phyloP scores from a whole-genome alignment of 2,797 vertebrate species.

The Phylloscopus collybita region DNA sequence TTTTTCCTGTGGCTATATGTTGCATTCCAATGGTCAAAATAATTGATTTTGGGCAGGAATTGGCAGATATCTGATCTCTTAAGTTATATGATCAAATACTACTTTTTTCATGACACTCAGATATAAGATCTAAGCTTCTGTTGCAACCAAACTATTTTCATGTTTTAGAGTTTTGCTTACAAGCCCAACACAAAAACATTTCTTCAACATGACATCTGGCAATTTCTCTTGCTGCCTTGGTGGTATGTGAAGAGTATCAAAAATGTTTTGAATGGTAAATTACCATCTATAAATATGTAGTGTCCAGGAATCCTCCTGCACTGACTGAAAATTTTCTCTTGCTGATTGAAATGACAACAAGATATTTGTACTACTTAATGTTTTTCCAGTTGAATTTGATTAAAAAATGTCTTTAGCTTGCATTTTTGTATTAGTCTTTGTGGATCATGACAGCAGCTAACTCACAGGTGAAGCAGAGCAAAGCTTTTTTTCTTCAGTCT shows the following conservation, averaged over 20 bases:
- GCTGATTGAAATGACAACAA: not conserved
- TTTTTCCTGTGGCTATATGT: not conserved
- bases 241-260: not conserved
- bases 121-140: not conserved
- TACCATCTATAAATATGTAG: not conserved
- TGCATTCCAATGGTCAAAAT: not conserved
- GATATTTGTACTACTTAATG: not conserved
- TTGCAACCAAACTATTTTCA: not conserved
- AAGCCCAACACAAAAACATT: not conserved
- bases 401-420: not conserved
- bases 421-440: not conserved
- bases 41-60: not conserved
- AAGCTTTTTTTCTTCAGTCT: not conserved
- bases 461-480: not conserved
- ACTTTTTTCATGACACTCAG: not conserved
- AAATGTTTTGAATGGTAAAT: not conserved
- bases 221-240: not conserved
- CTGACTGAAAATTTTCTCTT: not conserved
- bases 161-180: not conserved
- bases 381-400: not conserved
- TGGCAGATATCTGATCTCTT: not conserved
- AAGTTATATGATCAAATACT: not conserved
- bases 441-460: not conserved
- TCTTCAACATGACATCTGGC: not conserved
- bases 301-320: not conserved